Percentiles rank a stretch among this genome's conserved stretches.
These are phyloP conservation scores for Ophioderma brevispina DNA, from an alignment of 35 echinoderm and acorn worm genomes.

Conservation along the genomic window DNA sequence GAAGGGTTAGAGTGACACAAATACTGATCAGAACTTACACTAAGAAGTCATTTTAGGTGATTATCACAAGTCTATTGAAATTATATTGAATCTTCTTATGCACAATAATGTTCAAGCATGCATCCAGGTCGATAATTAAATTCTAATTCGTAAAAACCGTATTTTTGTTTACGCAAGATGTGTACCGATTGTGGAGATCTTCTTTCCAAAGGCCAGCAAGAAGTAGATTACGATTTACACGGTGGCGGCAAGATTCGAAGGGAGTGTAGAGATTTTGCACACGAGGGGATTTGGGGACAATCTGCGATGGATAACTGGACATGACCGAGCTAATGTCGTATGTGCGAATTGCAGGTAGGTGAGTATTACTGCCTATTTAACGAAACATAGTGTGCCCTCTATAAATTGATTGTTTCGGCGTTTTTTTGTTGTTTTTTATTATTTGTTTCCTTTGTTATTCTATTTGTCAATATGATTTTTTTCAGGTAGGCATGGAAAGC, in stretches of 20 bases:
- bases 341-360: slow-evolving; percentile 94
- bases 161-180: too few species aligned
- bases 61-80: too few species aligned
- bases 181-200: slow-evolving; percentile 51
- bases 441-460: too few species aligned
- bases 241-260: slow-evolving; percentile 83
- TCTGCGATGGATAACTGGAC: slow-evolving; percentile 94
- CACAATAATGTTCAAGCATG: too few species aligned
- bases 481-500: neutral
- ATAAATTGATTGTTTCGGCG: neutral
- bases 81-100: too few species aligned
- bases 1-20: too few species aligned
- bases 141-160: too few species aligned
- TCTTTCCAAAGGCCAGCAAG: slow-evolving; percentile 37
- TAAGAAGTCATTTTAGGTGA: too few species aligned
- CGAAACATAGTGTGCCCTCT: neutral
- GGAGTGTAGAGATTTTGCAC: slow-evolving; percentile 73
- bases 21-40: too few species aligned
- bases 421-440: too few species aligned
- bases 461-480: neutral
- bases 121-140: too few species aligned
- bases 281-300: slow-evolving; percentile 80
- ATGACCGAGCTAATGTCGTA: slow-evolving; percentile 66
- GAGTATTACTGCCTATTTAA: slow-evolving; percentile 6
- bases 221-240: slow-evolving; percentile 44